Conservation (phyloP, 1,140 invertebrate genomes). For the Amyelois transitella region DNA sequence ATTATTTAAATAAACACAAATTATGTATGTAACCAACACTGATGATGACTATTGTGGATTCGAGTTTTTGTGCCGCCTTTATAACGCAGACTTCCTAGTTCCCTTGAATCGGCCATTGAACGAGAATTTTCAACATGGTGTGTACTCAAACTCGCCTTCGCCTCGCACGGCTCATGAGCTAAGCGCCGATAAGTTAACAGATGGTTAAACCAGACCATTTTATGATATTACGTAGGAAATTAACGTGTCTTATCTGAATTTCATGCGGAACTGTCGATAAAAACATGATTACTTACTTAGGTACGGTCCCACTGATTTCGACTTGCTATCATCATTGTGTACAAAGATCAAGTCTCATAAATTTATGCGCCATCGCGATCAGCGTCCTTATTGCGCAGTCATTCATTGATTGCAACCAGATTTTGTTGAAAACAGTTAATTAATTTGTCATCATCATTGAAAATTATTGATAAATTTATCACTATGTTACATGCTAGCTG, state of each 20-base stretch:
- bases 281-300: not conserved
- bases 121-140: constrained; percentile 46
- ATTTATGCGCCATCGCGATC: too few species aligned
- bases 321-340: too few species aligned
- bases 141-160: constrained; percentile 15
- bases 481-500: too few species aligned
- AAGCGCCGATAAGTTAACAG: not conserved
- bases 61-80: constrained; percentile 26
- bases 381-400: too few species aligned
- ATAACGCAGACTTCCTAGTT: constrained; percentile 39
- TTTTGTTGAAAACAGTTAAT: too few species aligned
- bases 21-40: constrained; percentile 21
- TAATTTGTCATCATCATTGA: too few species aligned
- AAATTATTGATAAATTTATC: too few species aligned
- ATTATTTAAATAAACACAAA: constrained; percentile 29
- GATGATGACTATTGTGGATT: constrained; percentile 27
- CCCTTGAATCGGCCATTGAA: constrained; percentile 50
- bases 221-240: not conserved
- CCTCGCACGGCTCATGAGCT: not conserved
- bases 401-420: too few species aligned
- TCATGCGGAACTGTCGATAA: not conserved
- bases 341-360: too few species aligned
- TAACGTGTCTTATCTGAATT: not conserved
- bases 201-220: not conserved
- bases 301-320: not conserved